Conservation (phyloP, 2,888 invertebrate genomes). For the Hypselothyrea guttata region DNA sequence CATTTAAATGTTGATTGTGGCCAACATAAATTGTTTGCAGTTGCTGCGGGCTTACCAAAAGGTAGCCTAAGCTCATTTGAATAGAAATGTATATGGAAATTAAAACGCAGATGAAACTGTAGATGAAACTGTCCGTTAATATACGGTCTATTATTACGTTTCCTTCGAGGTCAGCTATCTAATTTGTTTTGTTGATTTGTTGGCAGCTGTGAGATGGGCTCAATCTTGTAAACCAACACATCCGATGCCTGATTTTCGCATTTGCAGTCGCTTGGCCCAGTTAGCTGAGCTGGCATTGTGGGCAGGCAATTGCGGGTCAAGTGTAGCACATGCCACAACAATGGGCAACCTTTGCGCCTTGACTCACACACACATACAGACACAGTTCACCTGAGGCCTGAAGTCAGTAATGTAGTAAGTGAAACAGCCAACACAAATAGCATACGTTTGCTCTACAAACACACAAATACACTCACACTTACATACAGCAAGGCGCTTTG, state of each 20-base stretch:
- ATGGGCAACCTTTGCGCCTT: constrained; percentile 32
- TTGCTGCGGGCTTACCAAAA: constrained; percentile 11
- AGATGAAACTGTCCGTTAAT: too few relatives aligned
- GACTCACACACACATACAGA: neutral
- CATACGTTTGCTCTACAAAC: constrained; percentile 48
- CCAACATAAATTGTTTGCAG: constrained; percentile 43
- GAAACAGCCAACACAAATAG: constrained; percentile 73
- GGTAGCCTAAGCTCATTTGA: constrained; percentile 6
- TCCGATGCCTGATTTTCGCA: constrained; percentile 45
- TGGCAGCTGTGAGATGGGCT: constrained; percentile 4
- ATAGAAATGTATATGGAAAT: constrained; percentile 16
- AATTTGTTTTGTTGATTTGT: constrained; percentile 29
- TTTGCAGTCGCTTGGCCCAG: constrained; percentile 27
- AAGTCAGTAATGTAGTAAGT: constrained; percentile 64
- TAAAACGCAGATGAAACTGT: constrained; percentile 5
- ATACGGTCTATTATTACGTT: neutral
- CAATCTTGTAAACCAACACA: constrained; percentile 20
- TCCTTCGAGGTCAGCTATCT: constrained; percentile 3
- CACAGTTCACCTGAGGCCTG: constrained; percentile 48
- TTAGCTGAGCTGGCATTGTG: constrained; percentile 21
- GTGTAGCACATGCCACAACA: constrained; percentile 61
- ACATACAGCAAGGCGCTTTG: constrained; percentile 27
- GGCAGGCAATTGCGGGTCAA: constrained; percentile 61
- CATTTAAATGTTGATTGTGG: constrained; percentile 64
- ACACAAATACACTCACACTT: constrained; percentile 6